Evolutionary conservation across 2,113 vertebrate species (phyloP).

Genomic region (Mesembrinibis cayennensis): DNA sequence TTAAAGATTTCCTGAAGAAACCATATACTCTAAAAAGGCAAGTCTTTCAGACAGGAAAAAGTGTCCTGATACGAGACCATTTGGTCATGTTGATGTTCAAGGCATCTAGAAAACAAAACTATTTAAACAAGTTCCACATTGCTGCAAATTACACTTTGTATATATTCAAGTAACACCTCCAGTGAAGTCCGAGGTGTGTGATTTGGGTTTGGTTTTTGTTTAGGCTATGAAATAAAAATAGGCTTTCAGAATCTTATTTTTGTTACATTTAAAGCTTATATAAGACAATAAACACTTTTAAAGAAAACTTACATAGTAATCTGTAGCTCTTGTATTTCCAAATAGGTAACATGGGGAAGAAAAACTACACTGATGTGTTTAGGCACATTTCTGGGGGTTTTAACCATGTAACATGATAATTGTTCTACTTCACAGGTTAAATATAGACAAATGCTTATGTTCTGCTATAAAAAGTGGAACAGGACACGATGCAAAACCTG

Average conservation of each 20-base stretch:
- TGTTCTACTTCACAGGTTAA: background rate
- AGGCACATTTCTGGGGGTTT: background rate
- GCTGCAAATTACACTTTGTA: background rate
- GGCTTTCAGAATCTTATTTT: background rate
- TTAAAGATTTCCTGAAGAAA: background rate
- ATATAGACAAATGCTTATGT: background rate
- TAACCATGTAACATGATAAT: accelerated
- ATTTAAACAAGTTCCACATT: background rate
- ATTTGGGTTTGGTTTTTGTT: background rate
- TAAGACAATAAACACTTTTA: background rate
- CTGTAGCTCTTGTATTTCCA: background rate
- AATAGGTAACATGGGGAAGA: background rate
- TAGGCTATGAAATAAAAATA: background rate
- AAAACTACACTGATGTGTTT: background rate
- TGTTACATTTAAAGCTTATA: background rate
- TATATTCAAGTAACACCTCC: background rate
- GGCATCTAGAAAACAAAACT: background rate
- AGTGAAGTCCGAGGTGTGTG: background rate
- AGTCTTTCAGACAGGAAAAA: background rate
- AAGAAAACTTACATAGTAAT: background rate
- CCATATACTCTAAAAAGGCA: background rate
- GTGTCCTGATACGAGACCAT: background rate
- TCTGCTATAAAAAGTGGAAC: background rate
- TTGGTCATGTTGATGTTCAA: background rate
- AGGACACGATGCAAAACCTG: background rate